phyloP scores from a whole-genome alignment of 2,888 invertebrate genomes.

The Sepioteuthis lessoniana region DNA sequence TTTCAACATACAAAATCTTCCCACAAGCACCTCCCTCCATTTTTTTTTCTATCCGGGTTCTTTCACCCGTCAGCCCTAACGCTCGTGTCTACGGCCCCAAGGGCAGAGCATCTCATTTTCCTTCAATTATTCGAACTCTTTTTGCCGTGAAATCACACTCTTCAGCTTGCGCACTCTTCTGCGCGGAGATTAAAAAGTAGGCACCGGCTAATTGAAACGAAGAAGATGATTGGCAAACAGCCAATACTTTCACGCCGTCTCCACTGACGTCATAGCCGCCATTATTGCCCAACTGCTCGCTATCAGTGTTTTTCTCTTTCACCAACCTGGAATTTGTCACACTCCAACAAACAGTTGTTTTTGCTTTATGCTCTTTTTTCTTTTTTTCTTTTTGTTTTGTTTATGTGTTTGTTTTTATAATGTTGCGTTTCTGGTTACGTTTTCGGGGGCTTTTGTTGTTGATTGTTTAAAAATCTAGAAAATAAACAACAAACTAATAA shows the following conservation, averaged over 20 bases:
- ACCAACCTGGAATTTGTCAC: background rate
- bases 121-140: conserved; percentile 40
- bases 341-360: conserved; percentile 23
- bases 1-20: conserved; percentile 17
- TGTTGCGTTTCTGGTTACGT: background rate
- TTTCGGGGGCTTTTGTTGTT: background rate
- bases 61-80: conserved; percentile 43
- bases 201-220: conserved; percentile 33
- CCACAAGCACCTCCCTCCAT: conserved; percentile 34
- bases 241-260: background rate
- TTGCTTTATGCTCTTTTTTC: background rate
- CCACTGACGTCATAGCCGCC: background rate
- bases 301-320: conserved; percentile 4
- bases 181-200: conserved; percentile 16
- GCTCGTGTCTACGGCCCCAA: conserved; percentile 14
- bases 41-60: background rate
- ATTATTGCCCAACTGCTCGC: background rate
- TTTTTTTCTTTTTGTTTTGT: too few species aligned
- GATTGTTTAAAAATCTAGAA: background rate
- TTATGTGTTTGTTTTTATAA: background rate
- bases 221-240: conserved; percentile 33
- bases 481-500: background rate
- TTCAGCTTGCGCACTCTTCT: background rate
- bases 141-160: conserved; percentile 19
- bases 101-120: conserved; percentile 41